A percentile compares a stretch with the other conserved stretches of the same genome.
Conservation (phyloP, 2,888 invertebrate genomes). For the Polia nebulosa region DNA sequence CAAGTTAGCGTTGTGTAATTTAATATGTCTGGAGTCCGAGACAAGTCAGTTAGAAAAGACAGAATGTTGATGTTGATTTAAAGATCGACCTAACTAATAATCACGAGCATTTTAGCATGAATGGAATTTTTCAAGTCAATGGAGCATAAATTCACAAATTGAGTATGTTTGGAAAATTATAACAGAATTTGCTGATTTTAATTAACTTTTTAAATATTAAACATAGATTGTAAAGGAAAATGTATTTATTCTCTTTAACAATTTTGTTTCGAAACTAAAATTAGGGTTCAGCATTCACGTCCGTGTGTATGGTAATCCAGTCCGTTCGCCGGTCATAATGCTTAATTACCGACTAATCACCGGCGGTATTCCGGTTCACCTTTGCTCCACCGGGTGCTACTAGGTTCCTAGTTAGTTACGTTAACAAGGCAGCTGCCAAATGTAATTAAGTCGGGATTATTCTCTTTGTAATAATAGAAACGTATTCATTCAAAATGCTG, state of each 20-base stretch:
- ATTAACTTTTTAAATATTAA: background rate
- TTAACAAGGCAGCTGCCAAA: no score
- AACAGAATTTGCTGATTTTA: background rate
- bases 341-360: no score
- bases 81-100: slow-evolving; percentile 5
- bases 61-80: background rate
- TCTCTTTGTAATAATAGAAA: no score
- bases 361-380: no score
- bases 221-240: background rate
- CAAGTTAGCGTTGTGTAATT: slow-evolving; percentile 3
- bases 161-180: slow-evolving; percentile 1
- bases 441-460: no score
- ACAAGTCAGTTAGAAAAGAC: no score
- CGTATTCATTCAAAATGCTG: no score
- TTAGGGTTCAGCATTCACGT: no score
- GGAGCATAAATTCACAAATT: background rate
- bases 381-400: no score
- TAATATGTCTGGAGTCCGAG: background rate
- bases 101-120: background rate
- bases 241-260: background rate
- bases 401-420: no score
- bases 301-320: no score
- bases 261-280: background rate
- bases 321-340: no score
- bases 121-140: background rate